A percentile compares a stretch with the other conserved stretches of the same genome.
These are phyloP conservation scores for Trissoscelio sp. DNA, from an alignment of 2,888 invertebrate genomes.

Conservation along the genomic window DNA sequence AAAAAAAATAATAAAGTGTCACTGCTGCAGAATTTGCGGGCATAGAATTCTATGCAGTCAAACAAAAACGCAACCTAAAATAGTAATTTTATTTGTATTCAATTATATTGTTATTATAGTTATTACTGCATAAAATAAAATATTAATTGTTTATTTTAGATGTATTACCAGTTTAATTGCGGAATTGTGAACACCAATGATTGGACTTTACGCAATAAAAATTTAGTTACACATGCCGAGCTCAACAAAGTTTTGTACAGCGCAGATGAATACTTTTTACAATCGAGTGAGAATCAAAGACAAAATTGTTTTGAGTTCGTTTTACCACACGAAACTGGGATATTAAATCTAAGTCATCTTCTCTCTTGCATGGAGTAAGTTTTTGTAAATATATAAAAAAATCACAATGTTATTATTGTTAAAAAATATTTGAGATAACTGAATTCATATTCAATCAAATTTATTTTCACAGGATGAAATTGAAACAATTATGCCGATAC, in stretches of 20 bases:
- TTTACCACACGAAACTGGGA: conserved; percentile 37
- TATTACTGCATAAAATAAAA: too few relatives aligned
- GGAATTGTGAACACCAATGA: conserved; percentile 36
- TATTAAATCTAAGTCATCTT: conserved; percentile 25
- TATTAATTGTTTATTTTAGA: conserved; percentile 26
- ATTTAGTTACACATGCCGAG: conserved; percentile 29
- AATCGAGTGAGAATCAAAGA: conserved; percentile 15
- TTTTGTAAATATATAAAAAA: too few relatives aligned
- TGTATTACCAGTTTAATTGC: conserved; percentile 47
- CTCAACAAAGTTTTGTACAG: conserved; percentile 24
- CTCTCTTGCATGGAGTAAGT: conserved; percentile 54
- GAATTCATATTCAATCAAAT: too few relatives aligned
- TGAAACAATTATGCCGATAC: conserved; percentile 54
- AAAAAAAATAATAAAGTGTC: too few relatives aligned
- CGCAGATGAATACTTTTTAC: conserved; percentile 32
- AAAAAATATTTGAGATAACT: too few relatives aligned
- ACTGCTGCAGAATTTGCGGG: too few relatives aligned
- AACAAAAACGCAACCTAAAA: too few relatives aligned
- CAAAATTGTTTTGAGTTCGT: conserved; percentile 49
- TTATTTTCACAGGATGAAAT: conserved; percentile 31
- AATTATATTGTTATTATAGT: too few relatives aligned
- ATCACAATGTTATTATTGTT: background rate
- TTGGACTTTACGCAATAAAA: conserved; percentile 33
- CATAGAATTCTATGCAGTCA: too few relatives aligned
- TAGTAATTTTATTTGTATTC: too few relatives aligned